Conservation (phyloP, 1,140 invertebrate genomes). For the Drosophila pseudoobscura region DNA sequence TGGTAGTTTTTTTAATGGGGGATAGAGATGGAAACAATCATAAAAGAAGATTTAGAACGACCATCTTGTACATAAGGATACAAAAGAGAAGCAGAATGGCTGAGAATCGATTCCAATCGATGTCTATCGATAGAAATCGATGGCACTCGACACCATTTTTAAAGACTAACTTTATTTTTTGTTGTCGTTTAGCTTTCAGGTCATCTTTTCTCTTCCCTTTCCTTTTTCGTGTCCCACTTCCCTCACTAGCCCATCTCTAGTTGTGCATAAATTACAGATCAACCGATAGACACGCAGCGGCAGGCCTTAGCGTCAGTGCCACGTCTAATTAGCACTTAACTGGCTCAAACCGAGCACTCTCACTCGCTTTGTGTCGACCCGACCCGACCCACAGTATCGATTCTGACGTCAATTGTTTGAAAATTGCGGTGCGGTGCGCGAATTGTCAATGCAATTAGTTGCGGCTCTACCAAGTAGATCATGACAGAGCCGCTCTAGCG, state of each 20-base stretch:
- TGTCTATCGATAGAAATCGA: background rate
- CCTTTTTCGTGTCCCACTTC: constrained; percentile 1
- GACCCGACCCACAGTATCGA: constrained; percentile 11
- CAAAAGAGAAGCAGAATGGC: too few relatives aligned
- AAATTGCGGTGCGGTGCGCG: constrained; percentile 37
- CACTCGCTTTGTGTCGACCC: constrained; percentile 5
- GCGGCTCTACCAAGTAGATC: constrained; percentile 18
- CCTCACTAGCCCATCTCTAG: constrained; percentile 45
- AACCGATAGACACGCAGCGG: constrained; percentile 66
- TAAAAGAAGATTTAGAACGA: too few relatives aligned
- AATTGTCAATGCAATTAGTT: constrained; percentile 63
- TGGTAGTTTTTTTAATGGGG: constrained; percentile 22
- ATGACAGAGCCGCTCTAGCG: constrained; percentile 30
- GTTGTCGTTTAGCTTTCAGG: background rate
- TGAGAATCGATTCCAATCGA: too few relatives aligned
- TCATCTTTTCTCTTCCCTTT: background rate
- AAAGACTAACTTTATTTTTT: background rate
- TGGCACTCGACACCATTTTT: background rate
- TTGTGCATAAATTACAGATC: constrained; percentile 45
- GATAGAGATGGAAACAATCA: background rate
- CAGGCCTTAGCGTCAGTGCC: constrained; percentile 36
- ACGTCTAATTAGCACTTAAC: constrained; percentile 68
- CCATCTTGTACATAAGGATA: too few relatives aligned
- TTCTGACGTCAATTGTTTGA: constrained; percentile 61
- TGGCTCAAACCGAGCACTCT: constrained; percentile 30